Conservation (phyloP, 1,140 invertebrate species). For the Zaprionus africanus region DNA sequence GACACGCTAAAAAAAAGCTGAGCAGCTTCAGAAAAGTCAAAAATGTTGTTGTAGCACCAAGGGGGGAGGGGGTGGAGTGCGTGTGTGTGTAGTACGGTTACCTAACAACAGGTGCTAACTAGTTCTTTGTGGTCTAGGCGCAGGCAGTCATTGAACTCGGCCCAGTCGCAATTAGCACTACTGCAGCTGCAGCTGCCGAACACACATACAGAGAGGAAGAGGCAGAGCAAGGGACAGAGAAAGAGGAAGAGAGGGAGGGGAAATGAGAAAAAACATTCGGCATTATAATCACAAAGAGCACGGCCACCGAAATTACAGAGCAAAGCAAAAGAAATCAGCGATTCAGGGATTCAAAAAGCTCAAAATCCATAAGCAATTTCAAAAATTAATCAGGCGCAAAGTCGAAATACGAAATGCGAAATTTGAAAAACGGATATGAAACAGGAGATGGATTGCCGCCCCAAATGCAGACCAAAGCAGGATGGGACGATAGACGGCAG, state of each 20-base stretch:
- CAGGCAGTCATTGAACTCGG: slow-evolving; percentile 61
- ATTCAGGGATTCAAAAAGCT: not conserved
- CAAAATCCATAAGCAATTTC: slow-evolving; percentile 30
- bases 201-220: not conserved
- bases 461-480: slow-evolving; percentile 1
- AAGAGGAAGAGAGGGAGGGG: not conserved
- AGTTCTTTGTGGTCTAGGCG: slow-evolving; percentile 50
- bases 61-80: not conserved
- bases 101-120: slow-evolving; percentile 66
- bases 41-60: not conserved
- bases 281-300: slow-evolving; percentile 35
- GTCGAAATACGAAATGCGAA: slow-evolving; percentile 19
- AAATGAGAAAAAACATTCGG: slow-evolving; percentile 32
- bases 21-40: not conserved
- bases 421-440: slow-evolving; percentile 62
- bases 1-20: slow-evolving; percentile 19
- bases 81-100: not conserved
- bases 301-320: slow-evolving; percentile 31
- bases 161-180: slow-evolving; percentile 43
- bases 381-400: slow-evolving; percentile 53
- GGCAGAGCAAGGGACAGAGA: not conserved
- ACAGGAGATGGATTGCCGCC: slow-evolving; percentile 75
- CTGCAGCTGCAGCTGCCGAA: slow-evolving; percentile 10
- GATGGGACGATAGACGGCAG: not conserved
- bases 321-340: not conserved